Conservation (phyloP, 2,113 vertebrate genomes). For the Anseranas semipalmata region DNA sequence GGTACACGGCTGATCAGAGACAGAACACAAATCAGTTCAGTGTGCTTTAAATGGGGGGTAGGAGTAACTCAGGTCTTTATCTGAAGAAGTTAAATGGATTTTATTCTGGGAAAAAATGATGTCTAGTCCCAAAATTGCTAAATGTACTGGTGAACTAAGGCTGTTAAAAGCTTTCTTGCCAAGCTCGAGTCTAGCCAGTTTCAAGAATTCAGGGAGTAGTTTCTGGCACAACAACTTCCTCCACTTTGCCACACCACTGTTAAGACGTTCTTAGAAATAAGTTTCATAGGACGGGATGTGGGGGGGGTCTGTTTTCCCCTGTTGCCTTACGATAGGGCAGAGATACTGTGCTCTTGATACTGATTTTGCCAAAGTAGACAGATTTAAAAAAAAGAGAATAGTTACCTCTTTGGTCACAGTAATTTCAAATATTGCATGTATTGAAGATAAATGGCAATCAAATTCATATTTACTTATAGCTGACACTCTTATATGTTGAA, state of each 20-base stretch:
- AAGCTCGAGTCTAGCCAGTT: neutral
- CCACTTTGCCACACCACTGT: neutral
- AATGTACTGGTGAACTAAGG: neutral
- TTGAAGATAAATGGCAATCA: neutral
- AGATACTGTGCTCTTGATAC: neutral
- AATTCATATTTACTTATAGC: neutral
- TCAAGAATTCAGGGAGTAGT: neutral
- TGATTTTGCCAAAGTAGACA: neutral
- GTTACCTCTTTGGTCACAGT: neutral
- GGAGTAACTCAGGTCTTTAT: neutral
- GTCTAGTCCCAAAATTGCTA: neutral
- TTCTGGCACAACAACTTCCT: neutral
- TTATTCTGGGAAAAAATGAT: neutral
- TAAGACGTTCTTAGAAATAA: neutral
- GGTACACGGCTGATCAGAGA: neutral
- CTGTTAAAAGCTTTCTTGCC: neutral
- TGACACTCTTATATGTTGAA: neutral
- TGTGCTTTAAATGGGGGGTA: neutral
- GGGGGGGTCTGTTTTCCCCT: neutral
- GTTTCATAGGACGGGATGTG: neutral
- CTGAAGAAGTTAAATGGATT: neutral
- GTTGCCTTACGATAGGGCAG: neutral
- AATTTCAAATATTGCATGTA: neutral
- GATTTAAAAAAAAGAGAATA: neutral
- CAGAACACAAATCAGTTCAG: neutral